These are phyloP conservation scores for Nephotettix cincticeps DNA, from an alignment of 1,140 invertebrate species.

Conservation along the genomic window DNA sequence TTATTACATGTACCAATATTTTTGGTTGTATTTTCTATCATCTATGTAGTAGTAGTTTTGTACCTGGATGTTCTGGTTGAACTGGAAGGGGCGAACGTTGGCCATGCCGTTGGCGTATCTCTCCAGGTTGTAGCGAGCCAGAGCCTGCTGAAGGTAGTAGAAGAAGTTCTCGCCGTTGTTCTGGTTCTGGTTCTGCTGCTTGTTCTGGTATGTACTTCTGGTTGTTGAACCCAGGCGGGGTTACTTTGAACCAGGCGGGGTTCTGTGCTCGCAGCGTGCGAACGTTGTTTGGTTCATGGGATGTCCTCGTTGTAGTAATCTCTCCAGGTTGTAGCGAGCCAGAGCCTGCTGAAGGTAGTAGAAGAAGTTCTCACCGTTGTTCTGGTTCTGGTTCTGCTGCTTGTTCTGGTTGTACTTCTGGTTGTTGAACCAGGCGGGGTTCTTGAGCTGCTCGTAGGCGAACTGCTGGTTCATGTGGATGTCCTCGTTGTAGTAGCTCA, in stretches of 20 bases:
- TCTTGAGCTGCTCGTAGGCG: slow-evolving; percentile 61
- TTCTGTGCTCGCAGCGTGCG: no score
- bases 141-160: slow-evolving; percentile 58
- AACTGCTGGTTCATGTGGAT: slow-evolving; percentile 67
- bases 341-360: no score
- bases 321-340: no score
- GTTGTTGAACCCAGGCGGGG: no score
- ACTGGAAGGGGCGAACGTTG: slow-evolving; percentile 58
- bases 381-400: no score
- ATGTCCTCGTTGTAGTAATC: no score
- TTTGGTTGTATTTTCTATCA: no score
- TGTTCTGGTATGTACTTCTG: slow-evolving; percentile 44
- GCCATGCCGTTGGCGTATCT: slow-evolving; percentile 62
- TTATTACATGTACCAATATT: no score
- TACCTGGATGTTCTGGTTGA: slow-evolving; percentile 51
- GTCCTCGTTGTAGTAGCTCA: slow-evolving; percentile 75
- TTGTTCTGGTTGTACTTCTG: slow-evolving; percentile 50
- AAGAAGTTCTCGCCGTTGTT: slow-evolving; percentile 64
- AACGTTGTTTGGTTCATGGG: no score
- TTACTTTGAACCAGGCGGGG: no score
- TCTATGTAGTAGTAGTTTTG: no score
- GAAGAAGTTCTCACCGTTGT: no score
- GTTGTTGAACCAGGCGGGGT: slow-evolving; percentile 61
- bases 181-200: slow-evolving; percentile 48
- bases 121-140: slow-evolving; percentile 66